phyloP scores from a whole-genome alignment of 2,113 vertebrate species.

The Anseranas semipalmata region DNA sequence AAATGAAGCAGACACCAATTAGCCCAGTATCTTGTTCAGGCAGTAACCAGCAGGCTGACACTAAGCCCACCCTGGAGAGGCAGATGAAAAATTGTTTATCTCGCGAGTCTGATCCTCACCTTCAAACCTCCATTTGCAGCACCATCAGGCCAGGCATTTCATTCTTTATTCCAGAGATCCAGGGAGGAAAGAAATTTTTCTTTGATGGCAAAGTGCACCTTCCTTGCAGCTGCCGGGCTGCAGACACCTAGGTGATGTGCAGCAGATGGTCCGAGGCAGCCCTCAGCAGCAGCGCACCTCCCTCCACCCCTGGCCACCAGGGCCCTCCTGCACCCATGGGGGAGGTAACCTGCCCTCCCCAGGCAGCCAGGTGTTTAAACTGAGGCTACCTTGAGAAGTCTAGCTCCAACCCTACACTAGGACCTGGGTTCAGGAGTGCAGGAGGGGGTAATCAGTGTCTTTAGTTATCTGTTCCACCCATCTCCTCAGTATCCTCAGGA shows the following conservation, averaged over 20 bases:
- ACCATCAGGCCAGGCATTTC: background rate
- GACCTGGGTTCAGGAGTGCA: background rate
- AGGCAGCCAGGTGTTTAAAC: background rate
- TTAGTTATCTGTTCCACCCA: background rate
- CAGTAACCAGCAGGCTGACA: background rate
- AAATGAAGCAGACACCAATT: background rate
- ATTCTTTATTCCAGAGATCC: background rate
- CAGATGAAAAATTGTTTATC: background rate
- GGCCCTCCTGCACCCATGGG: fast-evolving
- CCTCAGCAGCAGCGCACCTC: background rate
- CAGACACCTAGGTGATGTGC: background rate
- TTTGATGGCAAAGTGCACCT: background rate
- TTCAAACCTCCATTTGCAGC: background rate
- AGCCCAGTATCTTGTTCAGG: background rate
- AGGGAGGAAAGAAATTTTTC: background rate
- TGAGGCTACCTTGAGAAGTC: background rate
- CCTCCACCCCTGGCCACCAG: background rate
- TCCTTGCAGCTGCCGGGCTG: background rate
- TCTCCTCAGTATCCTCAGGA: background rate
- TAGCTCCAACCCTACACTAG: background rate
- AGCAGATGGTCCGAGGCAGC: background rate
- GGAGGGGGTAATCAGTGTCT: background rate
- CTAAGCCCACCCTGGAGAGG: background rate
- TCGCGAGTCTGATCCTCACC: background rate
- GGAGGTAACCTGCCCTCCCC: fast-evolving